These are phyloP conservation scores for Hyposmocoma kahamanoa DNA, from an alignment of 1,140 invertebrate species.

Conservation along the genomic window DNA sequence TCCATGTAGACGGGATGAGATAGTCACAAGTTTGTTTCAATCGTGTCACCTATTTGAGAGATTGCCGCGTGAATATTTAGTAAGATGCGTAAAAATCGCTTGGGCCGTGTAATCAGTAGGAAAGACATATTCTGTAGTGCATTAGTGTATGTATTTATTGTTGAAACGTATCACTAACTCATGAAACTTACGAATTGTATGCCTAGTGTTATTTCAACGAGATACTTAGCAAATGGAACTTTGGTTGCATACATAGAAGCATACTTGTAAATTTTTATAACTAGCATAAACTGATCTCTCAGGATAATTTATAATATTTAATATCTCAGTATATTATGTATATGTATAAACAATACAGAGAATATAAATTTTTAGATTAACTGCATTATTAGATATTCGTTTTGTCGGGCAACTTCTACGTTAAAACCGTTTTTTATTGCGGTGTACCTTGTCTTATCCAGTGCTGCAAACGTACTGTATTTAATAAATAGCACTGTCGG, in stretches of 20 bases:
- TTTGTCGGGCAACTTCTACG: conserved; percentile 54
- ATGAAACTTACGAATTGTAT: conserved; percentile 39
- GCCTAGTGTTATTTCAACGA: conserved; percentile 45
- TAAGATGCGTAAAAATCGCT: conserved; percentile 39
- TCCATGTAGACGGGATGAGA: conserved; percentile 14
- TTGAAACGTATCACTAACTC: conserved; percentile 46
- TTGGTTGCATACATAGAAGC: conserved; percentile 50
- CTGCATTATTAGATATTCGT: conserved; percentile 48
- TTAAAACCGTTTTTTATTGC: conserved; percentile 43
- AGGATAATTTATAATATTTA: conserved; percentile 69
- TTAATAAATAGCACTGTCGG: conserved; percentile 58
- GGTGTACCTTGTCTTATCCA: conserved; percentile 49
- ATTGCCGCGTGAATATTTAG: conserved; percentile 30
- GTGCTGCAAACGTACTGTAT: conserved; percentile 58
- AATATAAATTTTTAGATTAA: conserved; percentile 60
- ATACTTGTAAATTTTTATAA: conserved; percentile 72
- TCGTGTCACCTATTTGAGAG: conserved; percentile 34
- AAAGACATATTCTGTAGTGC: conserved; percentile 50
- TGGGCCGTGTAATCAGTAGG: conserved; percentile 55
- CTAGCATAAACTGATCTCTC: conserved; percentile 71
- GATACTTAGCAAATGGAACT: conserved; percentile 40
- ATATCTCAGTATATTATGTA: conserved; percentile 68
- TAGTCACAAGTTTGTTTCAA: conserved; percentile 28
- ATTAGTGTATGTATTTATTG: conserved; percentile 58
- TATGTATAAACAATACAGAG: conserved; percentile 66